Evolutionary conservation across 2,797 vertebrate genomes (phyloP).

Genomic region (Melanotaenia parkinsoni): DNA sequence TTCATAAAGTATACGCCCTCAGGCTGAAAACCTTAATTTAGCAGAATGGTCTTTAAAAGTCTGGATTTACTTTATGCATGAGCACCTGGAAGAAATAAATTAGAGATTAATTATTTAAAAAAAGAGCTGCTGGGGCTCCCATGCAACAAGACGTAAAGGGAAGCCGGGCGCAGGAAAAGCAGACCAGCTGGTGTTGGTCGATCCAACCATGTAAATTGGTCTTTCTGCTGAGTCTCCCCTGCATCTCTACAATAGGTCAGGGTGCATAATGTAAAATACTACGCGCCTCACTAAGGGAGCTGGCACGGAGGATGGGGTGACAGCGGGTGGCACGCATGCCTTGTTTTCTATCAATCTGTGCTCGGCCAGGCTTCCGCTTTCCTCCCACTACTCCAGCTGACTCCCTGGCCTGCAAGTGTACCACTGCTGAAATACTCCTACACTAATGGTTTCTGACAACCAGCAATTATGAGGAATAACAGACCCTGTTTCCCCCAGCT

Average conservation of each 20-base stretch:
- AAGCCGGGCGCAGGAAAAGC: constrained; percentile 30
- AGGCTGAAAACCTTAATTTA: constrained; percentile 43
- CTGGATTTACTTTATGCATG: constrained; percentile 46
- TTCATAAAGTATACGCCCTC: constrained; percentile 45
- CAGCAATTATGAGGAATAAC: constrained; percentile 80
- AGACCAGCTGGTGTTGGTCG: constrained; percentile 52
- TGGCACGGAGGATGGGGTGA: constrained; percentile 37
- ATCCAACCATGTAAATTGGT: constrained; percentile 53
- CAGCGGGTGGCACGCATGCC: constrained; percentile 38
- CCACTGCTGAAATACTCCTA: constrained; percentile 61
- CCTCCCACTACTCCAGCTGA: constrained; percentile 66
- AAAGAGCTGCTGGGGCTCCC: constrained; percentile 28
- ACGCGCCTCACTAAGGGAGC: constrained; percentile 14
- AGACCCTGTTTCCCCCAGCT: constrained; percentile 55
- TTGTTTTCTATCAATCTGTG: constrained; percentile 62
- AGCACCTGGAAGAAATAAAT: constrained; percentile 70
- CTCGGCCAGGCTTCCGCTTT: constrained; percentile 42
- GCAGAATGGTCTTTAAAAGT: constrained; percentile 49
- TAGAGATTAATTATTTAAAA: constrained; percentile 76
- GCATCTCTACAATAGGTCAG: constrained; percentile 49
- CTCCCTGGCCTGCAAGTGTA: constrained; percentile 54
- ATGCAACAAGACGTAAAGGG: constrained; percentile 28
- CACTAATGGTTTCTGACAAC: constrained; percentile 81
- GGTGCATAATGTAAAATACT: constrained; percentile 52
- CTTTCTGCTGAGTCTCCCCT: constrained; percentile 28